These are phyloP conservation scores for Gallinago media DNA, from an alignment of 2,113 vertebrate genomes.

Conservation along the genomic window DNA sequence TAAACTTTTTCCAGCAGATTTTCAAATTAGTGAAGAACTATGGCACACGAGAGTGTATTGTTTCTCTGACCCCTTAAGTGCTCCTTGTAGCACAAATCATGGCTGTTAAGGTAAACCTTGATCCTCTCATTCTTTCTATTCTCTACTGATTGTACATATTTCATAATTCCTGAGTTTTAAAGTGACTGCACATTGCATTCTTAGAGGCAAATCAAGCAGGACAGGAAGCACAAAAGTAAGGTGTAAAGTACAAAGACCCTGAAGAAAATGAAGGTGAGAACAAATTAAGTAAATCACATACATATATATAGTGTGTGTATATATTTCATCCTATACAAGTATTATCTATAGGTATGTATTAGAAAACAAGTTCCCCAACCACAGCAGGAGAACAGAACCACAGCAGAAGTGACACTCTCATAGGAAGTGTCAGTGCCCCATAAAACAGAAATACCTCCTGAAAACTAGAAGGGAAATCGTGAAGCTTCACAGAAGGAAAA, in stretches of 20 bases:
- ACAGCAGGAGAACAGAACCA: background rate
- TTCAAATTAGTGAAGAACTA: background rate
- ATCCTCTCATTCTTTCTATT: background rate
- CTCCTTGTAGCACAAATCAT: background rate
- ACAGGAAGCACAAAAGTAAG: background rate
- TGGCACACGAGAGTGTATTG: background rate
- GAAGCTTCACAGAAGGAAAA: background rate
- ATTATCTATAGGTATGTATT: background rate
- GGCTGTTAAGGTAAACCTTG: background rate
- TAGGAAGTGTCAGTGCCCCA: background rate
- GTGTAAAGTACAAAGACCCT: background rate
- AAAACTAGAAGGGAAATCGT: background rate
- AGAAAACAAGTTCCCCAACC: background rate
- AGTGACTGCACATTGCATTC: background rate
- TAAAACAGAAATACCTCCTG: slow-evolving; percentile 9
- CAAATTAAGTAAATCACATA: background rate
- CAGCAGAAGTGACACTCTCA: background rate
- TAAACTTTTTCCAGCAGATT: background rate
- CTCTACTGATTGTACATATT: background rate
- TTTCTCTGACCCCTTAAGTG: background rate
- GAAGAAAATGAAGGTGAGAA: background rate
- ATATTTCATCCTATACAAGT: background rate
- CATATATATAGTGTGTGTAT: too few relatives aligned
- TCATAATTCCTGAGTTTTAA: background rate
- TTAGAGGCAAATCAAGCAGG: background rate